Evolutionary conservation across 2,888 invertebrate genomes (phyloP).

Genomic region (Saturnia japonica): DNA sequence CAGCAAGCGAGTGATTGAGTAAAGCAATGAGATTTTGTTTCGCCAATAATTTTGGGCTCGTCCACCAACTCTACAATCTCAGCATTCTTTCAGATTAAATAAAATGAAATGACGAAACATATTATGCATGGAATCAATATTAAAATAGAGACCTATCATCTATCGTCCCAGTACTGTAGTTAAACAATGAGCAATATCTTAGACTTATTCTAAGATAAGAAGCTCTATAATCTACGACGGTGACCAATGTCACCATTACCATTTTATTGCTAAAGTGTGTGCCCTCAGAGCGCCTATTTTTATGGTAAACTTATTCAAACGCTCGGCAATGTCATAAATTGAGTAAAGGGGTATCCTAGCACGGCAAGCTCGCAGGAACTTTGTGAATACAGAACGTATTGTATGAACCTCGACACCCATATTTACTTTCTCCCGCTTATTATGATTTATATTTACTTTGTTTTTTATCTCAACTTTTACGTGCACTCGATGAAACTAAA

Average conservation of each 20-base stretch:
- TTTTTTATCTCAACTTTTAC: neutral
- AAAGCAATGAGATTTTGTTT: no score
- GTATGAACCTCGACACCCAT: slow-evolving; percentile 28
- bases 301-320: slow-evolving; percentile 80
- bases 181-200: neutral
- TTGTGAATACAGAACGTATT: slow-evolving; percentile 35
- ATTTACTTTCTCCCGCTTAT: slow-evolving; percentile 30
- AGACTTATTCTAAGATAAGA: slow-evolving; percentile 26
- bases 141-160: neutral
- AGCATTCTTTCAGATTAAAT: no score
- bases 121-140: neutral
- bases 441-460: neutral
- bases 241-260: slow-evolving; percentile 75
- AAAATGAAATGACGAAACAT: no score
- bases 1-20: no score
- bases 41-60: no score
- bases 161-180: neutral
- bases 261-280: slow-evolving; percentile 79
- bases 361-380: slow-evolving; percentile 62
- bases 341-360: slow-evolving; percentile 69
- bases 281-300: slow-evolving; percentile 76
- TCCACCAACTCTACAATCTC: no score
- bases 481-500: no score
- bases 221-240: slow-evolving; percentile 48
- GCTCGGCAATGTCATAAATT: slow-evolving; percentile 75